Percentiles rank a stretch among this genome's conserved stretches.
These are phyloP conservation scores for Dromas ardeola DNA, from an alignment of 2,113 vertebrate species.

Conservation along the genomic window DNA sequence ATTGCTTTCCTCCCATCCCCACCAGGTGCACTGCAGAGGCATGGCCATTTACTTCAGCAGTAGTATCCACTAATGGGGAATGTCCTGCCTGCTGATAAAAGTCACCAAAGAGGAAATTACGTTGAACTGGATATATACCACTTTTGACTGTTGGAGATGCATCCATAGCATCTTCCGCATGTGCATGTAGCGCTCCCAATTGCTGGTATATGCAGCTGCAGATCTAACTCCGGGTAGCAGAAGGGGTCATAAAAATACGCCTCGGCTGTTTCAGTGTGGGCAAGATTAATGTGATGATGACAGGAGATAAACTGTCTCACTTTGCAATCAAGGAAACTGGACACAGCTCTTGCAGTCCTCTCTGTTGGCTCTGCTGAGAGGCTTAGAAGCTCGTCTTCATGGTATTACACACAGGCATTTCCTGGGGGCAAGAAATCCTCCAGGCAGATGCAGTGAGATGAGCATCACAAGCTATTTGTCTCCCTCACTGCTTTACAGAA, in stretches of 20 bases:
- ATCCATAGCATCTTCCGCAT: neutral
- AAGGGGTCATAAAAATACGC: neutral
- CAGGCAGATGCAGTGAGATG: neutral
- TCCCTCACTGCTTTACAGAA: neutral
- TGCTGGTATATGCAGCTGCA: neutral
- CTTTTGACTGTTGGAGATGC: neutral
- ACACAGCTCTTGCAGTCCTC: neutral
- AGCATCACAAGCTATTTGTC: neutral
- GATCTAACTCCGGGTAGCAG: neutral
- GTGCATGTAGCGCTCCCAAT: neutral
- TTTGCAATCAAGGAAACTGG: neutral
- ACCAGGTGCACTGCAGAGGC: neutral
- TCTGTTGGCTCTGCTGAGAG: neutral
- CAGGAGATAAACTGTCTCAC: neutral
- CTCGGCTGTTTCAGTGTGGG: neutral
- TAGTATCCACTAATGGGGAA: neutral
- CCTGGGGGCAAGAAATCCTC: neutral
- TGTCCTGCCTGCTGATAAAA: neutral
- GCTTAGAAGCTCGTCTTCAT: fast-evolving
- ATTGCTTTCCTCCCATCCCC: neutral
- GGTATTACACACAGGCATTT: neutral
- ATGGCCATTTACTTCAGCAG: neutral
- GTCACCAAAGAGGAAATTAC: neutral
- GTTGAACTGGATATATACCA: neutral
- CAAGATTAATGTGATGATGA: neutral